Evolutionary conservation across 1,140 invertebrate species (phyloP).

Genomic region (Calephelis nemesis): DNA sequence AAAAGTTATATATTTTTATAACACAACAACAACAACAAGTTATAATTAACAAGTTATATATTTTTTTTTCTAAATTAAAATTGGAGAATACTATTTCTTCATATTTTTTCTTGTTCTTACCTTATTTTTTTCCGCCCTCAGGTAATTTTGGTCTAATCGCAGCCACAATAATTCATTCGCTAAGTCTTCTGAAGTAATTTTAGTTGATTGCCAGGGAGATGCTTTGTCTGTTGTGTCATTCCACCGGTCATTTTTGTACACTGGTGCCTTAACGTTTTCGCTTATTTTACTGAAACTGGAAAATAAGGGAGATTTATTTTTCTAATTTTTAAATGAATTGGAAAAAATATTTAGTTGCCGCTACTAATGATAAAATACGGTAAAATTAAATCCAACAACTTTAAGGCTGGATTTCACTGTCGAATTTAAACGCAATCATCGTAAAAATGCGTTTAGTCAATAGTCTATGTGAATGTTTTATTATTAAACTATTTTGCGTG

Average conservation of each 20-base stretch:
- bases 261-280: not conserved
- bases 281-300: constrained; percentile 3
- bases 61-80: too few species aligned
- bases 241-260: not conserved
- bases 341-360: not conserved
- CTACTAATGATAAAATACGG: too few species aligned
- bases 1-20: too few species aligned
- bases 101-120: constrained; percentile 21
- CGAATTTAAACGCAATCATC: too few species aligned
- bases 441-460: too few species aligned
- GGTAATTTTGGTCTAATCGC: constrained; percentile 63
- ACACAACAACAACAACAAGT: too few species aligned
- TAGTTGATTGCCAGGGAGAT: constrained; percentile 44
- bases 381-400: too few species aligned
- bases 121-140: constrained; percentile 61
- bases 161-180: constrained; percentile 71
- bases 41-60: too few species aligned
- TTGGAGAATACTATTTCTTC: too few species aligned
- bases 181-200: constrained; percentile 70
- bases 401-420: too few species aligned
- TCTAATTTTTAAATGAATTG: not conserved
- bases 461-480: too few species aligned
- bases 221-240: constrained; percentile 1
- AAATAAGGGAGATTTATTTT: not conserved
- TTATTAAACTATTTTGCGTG: too few species aligned